Evolutionary conservation across 2,797 vertebrate species (phyloP).

Genomic region (Spatula clypeata): DNA sequence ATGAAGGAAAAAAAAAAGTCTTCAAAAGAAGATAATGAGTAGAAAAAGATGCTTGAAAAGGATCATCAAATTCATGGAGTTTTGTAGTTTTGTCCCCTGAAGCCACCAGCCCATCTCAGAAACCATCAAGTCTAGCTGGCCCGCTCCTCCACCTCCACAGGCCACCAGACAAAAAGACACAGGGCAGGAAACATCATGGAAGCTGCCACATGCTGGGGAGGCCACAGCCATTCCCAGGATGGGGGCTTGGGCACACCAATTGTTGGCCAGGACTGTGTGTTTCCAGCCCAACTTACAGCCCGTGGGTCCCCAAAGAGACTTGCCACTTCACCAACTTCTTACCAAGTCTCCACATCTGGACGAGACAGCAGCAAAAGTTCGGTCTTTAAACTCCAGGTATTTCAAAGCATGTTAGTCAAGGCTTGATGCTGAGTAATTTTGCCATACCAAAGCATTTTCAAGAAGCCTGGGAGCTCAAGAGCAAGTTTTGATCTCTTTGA

Average conservation of each 20-base stretch:
- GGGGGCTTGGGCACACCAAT: background rate
- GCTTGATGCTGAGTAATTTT: background rate
- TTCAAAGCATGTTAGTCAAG: background rate
- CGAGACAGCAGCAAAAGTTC: background rate
- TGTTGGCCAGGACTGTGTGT: fast-evolving
- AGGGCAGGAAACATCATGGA: background rate
- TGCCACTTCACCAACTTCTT: fast-evolving
- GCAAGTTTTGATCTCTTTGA: background rate
- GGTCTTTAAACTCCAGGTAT: background rate
- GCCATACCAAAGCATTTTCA: background rate
- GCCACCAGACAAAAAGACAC: background rate
- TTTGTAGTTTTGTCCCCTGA: background rate
- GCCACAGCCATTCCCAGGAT: background rate
- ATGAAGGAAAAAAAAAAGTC: background rate
- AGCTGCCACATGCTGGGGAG: fast-evolving
- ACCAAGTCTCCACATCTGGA: background rate
- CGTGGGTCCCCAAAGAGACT: background rate
- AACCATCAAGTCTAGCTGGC: background rate
- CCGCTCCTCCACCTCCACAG: background rate
- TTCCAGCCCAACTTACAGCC: fast-evolving
- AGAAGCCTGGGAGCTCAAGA: background rate
- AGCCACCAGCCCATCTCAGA: background rate
- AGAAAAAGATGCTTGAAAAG: background rate
- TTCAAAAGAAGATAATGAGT: background rate
- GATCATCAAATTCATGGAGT: background rate